Evolutionary conservation across 2,113 vertebrate genomes (phyloP).

Genomic region (Neodontobutis hainanensis): DNA sequence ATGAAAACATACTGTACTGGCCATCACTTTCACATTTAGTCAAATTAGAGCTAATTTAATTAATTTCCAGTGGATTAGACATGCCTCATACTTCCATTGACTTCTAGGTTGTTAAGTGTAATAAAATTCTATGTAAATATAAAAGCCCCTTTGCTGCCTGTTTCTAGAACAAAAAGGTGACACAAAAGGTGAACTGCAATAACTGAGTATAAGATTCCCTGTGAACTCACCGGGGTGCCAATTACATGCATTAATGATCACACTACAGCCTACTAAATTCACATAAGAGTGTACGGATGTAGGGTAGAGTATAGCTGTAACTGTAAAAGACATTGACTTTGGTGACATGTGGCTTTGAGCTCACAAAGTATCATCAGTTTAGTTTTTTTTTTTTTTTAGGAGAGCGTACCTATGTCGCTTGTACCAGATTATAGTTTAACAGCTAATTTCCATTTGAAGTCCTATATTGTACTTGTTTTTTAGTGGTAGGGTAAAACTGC

Average conservation of each 20-base stretch:
- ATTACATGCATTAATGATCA: constrained; percentile 41
- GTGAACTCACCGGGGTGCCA: constrained; percentile 18
- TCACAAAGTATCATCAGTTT: no score
- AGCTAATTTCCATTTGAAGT: no score
- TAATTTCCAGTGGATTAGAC: no score
- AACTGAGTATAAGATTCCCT: constrained; percentile 21
- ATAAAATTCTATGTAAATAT: constrained; percentile 5
- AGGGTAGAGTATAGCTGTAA: constrained; percentile 17
- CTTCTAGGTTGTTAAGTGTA: not conserved
- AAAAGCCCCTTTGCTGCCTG: not conserved
- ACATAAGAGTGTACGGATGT: not conserved
- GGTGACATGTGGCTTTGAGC: not conserved
- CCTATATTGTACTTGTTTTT: no score
- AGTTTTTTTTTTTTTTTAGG: no score
- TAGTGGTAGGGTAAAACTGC: no score
- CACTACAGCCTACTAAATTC: not conserved
- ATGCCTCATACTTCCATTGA: no score
- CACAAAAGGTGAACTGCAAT: not conserved
- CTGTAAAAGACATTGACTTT: constrained; percentile 24
- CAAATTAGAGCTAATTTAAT: no score
- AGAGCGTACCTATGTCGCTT: no score
- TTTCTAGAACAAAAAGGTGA: constrained; percentile 10
- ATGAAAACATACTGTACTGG: no score
- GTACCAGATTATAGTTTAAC: no score
- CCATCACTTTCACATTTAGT: no score